Base-by-base conservation (phyloP, 2,888 invertebrate species). In the Amorpha juglandis region DNA sequence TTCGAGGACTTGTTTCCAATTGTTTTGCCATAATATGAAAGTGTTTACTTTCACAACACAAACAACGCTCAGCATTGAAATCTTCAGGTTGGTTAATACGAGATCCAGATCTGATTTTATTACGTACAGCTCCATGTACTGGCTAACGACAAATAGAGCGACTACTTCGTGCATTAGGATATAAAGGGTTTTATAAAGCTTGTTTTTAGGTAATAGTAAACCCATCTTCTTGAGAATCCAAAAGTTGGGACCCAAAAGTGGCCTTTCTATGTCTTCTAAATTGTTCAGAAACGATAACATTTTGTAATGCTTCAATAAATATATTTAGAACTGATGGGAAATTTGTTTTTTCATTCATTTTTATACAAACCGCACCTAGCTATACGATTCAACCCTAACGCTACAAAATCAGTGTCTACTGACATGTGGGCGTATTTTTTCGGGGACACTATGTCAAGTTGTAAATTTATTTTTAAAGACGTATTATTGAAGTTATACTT, bases 1-100 rank as follows among this genome's bases (percentile, higher is more conserved):
- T 1, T 87, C 76, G 0, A 92, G 75, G 0, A 92, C 72, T 48
- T 86, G 73, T 58, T 68, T 76, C 92, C 92, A 92, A 0, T 74
- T 73, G 1, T 70, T 70, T 78, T 91, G 88, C 87, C 87, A 91
- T 27, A 87, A 73, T 12, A 90, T 65, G 68, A 84, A 91, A 0
- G 87, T 84, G 62, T 86, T 84, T 0, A 76, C 78, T 76, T 92
- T 92, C 0, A 88, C 75, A 1, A 87, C 68, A 66, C 88, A 89
- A n/a, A 91, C 80, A 9, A 85, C 79, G 71, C 90, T 91, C 50
- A 91, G 69, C 88, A 91, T 90, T 0, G 91, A 88, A 70, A 91
- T 88, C 71, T 84, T 91, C 42, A 91, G 71, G 69, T 91, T 91
- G 0, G 87, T 88, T n/a, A 90, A 64, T 0, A 90, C 86, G 0